A percentile compares a stretch with the other conserved stretches of the same genome.
Conservation (phyloP, 2,113 vertebrate genomes). For the Rhinolophus ferrumequinum region DNA sequence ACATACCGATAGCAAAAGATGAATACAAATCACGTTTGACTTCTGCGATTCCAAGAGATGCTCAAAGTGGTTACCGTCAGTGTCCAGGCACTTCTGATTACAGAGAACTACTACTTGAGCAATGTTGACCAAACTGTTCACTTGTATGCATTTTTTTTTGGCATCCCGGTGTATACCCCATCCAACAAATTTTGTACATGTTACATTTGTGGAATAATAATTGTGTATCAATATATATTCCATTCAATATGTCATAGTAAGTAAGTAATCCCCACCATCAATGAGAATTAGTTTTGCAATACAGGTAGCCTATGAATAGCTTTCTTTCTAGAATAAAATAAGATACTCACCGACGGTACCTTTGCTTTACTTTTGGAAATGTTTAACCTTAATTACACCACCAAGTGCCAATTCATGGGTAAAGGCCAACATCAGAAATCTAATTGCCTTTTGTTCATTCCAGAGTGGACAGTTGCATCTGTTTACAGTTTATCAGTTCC, state of each 20-base stretch:
- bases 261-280: not conserved
- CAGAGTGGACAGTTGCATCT: not conserved
- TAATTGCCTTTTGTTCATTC: constrained; percentile 2
- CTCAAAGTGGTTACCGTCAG: too few relatives aligned
- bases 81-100: too few relatives aligned
- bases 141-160: too few relatives aligned
- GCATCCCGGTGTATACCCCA: not conserved
- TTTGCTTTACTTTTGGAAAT: not conserved
- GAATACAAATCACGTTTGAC: too few relatives aligned
- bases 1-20: too few relatives aligned
- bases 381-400: not conserved
- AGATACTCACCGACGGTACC: not conserved
- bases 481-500: not conserved
- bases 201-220: not conserved
- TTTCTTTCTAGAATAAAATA: constrained; percentile 8
- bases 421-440: not conserved
- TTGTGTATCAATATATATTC: not conserved
- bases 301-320: not conserved
- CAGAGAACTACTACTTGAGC: too few relatives aligned
- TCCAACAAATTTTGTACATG: not conserved
- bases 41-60: too few relatives aligned
- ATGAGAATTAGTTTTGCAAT: not conserved
- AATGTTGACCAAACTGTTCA: too few relatives aligned
- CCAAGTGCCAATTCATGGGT: not conserved
- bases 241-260: not conserved